Conservation (phyloP, 2,113 vertebrate species). For the Phylloscopus trochilus region DNA sequence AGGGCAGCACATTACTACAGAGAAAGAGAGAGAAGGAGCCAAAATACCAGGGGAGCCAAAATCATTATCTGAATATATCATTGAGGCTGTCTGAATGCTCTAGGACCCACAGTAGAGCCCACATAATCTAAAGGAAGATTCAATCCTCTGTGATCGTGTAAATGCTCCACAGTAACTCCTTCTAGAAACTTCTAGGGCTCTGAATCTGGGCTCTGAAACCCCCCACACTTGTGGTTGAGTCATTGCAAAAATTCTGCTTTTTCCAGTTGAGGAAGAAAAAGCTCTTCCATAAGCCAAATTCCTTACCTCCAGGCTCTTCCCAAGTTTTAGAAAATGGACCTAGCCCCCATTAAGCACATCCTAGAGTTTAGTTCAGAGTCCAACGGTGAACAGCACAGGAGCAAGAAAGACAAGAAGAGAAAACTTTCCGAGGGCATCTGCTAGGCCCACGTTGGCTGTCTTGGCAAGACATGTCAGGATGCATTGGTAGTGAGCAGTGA, state of each 20-base stretch:
- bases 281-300: background rate
- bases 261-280: background rate
- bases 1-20: slow-evolving; percentile 17
- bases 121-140: background rate
- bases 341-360: background rate
- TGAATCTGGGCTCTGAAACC: background rate
- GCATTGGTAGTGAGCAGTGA: slow-evolving; percentile 83
- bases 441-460: slow-evolving; percentile 64
- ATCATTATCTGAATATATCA: slow-evolving; percentile 22
- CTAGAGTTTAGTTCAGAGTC: background rate
- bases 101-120: background rate
- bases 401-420: slow-evolving; percentile 13
- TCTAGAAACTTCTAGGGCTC: background rate
- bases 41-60: slow-evolving; percentile 6
- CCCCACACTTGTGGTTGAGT: background rate
- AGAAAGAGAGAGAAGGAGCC: background rate
- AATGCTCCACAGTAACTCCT: background rate
- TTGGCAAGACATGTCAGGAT: slow-evolving; percentile 80
- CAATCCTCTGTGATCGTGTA: background rate
- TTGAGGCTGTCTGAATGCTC: background rate
- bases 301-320: background rate
- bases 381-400: background rate
- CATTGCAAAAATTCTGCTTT: background rate
- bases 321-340: background rate
- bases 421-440: slow-evolving; percentile 60